Base-by-base conservation (phyloP, 2,888 invertebrate species). In the Cyaniris semiargus region DNA sequence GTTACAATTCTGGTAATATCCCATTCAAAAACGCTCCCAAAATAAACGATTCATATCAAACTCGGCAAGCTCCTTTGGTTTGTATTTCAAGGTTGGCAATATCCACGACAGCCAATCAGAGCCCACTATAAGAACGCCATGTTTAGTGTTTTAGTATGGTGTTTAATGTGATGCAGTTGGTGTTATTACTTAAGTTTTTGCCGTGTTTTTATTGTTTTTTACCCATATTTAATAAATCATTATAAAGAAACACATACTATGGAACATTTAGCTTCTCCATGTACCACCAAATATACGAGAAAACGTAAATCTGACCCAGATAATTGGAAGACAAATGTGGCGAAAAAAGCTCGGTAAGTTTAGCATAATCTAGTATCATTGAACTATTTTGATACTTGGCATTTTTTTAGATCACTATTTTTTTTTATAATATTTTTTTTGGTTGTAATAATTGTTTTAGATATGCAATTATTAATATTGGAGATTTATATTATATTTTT, bases 181-280 rank as follows among this genome's bases (percentile, higher is more conserved):
- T 53, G 53, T 53, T 53, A 0, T 53, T 53, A 53, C 53, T 53
- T 53, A 53, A 53, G 18, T 53, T 53, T 53, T 53, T 53, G 53
- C 53, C 53, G 53, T 53, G 53, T 53, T 53, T 53, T 53, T 53
- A 53, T 53, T 53, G 53, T 53, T 53, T 53, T 13, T 53, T 53
- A 53, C 53, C 53, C 53, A 53, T 53, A 53, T 53, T 53, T 53
- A 53, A 53, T 53, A 53, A 53, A 53, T 53, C 53, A 53, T 53
- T 53, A 53, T 53, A 53, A 53, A 53, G 53, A 53, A 53, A 53
- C 53, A 53, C 53, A 53, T 53, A 53, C 53, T 53, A 53, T 53
- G 53, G 53, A 53, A 53, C 53, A 53, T 53, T 53, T 53, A 53
- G 4, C 3, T 53, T 53, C 53, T 53, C 53, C 53, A 53, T 53